Evolutionary conservation across 2,888 invertebrate species (phyloP).

Genomic region (Asteroscopus sphinx): DNA sequence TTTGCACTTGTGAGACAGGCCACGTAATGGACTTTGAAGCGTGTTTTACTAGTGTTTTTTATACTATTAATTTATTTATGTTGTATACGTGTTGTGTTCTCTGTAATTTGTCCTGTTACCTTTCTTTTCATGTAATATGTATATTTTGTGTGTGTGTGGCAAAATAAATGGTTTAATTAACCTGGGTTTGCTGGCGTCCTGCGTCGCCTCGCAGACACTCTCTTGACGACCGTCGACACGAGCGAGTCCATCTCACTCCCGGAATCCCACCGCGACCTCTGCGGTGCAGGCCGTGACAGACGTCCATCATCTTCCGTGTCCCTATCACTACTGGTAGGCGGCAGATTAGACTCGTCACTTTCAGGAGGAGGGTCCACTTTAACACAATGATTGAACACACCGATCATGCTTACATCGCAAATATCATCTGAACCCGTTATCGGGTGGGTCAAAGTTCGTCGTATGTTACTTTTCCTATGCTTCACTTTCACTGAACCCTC

Average conservation of each 20-base stretch:
- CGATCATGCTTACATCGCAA: conserved; percentile 76
- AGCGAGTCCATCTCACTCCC: conserved; percentile 90
- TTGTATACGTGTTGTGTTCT: no score
- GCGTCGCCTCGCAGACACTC: conserved; percentile 91
- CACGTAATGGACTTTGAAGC: no score
- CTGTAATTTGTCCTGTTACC: no score
- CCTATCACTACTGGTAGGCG: conserved; percentile 86
- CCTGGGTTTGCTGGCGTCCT: conserved; percentile 86
- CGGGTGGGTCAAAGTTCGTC: conserved; percentile 86
- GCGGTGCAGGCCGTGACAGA: conserved; percentile 70
- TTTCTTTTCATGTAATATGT: no score
- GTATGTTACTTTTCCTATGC: conserved; percentile 86
- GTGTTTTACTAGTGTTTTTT: no score
- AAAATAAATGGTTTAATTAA: conserved; percentile 59
- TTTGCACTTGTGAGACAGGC: no score
- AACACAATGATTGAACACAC: conserved; percentile 74
- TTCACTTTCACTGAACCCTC: conserved; percentile 86
- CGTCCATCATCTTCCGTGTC: conserved; percentile 87
- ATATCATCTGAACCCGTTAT: conserved; percentile 79
- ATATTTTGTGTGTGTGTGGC: no score
- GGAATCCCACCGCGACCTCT: conserved; percentile 84
- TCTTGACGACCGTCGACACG: conserved; percentile 91
- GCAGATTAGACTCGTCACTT: conserved; percentile 86
- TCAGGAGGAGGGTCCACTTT: conserved; percentile 77
- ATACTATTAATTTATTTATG: no score